Evolutionary conservation across 2,113 vertebrate genomes (phyloP), one percentile per base, ranked within the genome.

Genomic region (Typhlomys cinereus): DNA sequence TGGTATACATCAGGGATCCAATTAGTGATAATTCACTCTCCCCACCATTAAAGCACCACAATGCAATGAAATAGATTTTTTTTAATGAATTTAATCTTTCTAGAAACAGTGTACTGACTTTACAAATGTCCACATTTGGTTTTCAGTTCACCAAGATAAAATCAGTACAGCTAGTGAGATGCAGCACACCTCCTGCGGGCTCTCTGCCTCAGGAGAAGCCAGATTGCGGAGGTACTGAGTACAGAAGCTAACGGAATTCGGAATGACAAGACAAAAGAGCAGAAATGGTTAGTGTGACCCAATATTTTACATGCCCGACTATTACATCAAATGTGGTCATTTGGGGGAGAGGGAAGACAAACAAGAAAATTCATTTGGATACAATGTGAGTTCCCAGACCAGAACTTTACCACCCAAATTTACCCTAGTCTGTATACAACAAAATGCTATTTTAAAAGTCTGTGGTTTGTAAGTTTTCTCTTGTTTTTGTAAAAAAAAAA

Each of bases 71-170:
- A 94, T 61, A 96, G 96, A 96, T 98, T 95, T 93, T 94, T 90
- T 97, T 95, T 98, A 97, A 96, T 89, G 87, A 97, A 97, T 98
- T 98, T 98, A 98, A 97, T 98, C 93, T 97, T 95, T 98, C 89
- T 98, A 98, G 97, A 98, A 98, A 98, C 96, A 98, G 96, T 97
- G 97, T 97, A 97, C 95, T 96, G 94, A 94, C 97, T 97, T 98
- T 98, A 98, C 97, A 98, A 97, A 98, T 48, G 76, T 93, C 88
- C 97, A 97, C 96, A 98, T 98, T 98, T 98, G 98, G 97, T 98
- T 98, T 97, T 88, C 97, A 95, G 94, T 97, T 95, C 92, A 93
- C 95, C 94, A 85, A 75, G 74, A 71, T 67, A 85, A 92, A 81
- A 89, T 93, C 44, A 96, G 92, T 89, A 97, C 96, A 97, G 95